Conservation (phyloP, 2,888 invertebrate species). For the Lepidochitona cinerea region DNA sequence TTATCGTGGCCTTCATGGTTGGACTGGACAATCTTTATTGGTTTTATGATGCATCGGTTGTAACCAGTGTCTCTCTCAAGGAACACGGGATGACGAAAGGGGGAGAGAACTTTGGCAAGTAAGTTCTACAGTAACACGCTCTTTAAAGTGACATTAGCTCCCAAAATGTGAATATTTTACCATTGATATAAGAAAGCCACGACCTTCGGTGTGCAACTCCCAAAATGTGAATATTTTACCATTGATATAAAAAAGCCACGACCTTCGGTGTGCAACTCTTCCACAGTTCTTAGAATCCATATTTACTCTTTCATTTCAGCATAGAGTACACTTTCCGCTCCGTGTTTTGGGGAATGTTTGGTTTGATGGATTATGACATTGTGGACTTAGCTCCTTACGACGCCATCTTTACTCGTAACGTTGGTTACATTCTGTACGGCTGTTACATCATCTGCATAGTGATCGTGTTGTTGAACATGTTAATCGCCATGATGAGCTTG, state of each 20-base stretch:
- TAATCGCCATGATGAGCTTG: conserved; percentile 79
- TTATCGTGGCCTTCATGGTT: conserved; percentile 44
- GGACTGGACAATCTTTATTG: conserved; percentile 48
- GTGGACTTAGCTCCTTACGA: conserved; percentile 57
- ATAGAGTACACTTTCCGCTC: conserved; percentile 40
- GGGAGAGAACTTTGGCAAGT: conserved; percentile 11
- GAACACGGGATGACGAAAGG: background rate
- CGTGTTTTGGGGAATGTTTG: conserved; percentile 50
- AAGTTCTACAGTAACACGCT: background rate
- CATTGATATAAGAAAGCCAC: no score
- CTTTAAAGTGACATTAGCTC: no score
- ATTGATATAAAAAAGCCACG: no score
- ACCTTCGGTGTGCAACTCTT: no score
- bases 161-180: no score
- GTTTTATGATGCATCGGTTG: conserved; percentile 35
- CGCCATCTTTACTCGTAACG: conserved; percentile 68
- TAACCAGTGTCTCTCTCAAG: background rate
- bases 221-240: no score
- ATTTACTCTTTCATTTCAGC: conserved; percentile 17
- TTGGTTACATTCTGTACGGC: conserved; percentile 70
- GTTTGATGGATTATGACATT: conserved; percentile 42
- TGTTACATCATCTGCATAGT: conserved; percentile 70
- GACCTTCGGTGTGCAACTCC: no score
- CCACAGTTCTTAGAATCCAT: no score
- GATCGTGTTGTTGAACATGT: conserved; percentile 77